phyloP scores from a whole-genome alignment of 2,113 vertebrate species.

The Myiopsitta monachus region DNA sequence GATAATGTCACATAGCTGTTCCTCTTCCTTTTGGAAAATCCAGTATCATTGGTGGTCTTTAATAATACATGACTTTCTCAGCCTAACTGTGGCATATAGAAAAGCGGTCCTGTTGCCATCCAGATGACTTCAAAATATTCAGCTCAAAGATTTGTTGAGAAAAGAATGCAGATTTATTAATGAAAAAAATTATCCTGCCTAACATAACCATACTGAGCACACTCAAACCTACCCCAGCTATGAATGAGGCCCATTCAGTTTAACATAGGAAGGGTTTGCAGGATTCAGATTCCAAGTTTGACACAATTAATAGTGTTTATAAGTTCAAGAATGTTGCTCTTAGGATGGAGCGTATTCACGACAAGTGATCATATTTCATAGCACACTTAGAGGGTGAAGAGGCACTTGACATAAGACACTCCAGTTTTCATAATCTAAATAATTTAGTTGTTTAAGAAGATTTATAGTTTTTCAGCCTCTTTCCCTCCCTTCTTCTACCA shows the following conservation, averaged over 20 bases:
- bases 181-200: neutral
- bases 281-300: constrained; percentile 56
- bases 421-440: constrained; percentile 37
- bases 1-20: neutral
- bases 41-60: neutral
- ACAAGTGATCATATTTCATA: constrained; percentile 62
- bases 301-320: constrained; percentile 69
- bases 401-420: constrained; percentile 64
- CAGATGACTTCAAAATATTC: neutral
- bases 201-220: neutral
- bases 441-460: constrained; percentile 18
- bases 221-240: neutral
- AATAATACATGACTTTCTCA: neutral
- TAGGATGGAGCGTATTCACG: constrained; percentile 1
- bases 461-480: constrained; percentile 3
- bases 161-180: constrained; percentile 15
- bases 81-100: neutral
- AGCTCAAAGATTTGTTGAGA: neutral
- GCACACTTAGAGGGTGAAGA: constrained; percentile 67
- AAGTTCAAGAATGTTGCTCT: constrained; percentile 57
- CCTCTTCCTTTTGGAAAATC: neutral
- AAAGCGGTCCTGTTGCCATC: neutral
- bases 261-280: constrained; percentile 1
- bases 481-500: neutral
- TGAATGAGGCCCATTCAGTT: constrained; percentile 52